phyloP scores from a whole-genome alignment of 2,888 invertebrate genomes.

The Salpingus planirostris region DNA sequence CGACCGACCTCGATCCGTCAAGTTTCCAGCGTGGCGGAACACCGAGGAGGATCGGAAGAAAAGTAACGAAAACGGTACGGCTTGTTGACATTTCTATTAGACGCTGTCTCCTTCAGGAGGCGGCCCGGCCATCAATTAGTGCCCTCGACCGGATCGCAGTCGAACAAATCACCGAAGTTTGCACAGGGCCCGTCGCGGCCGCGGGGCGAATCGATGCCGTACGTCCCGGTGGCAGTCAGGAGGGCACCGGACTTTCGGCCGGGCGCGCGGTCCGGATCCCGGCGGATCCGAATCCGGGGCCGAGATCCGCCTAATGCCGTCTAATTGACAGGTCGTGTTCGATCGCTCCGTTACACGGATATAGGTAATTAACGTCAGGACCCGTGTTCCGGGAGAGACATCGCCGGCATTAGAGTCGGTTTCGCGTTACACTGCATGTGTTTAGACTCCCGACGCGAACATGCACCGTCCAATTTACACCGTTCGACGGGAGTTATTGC shows the following conservation, averaged over 20 bases:
- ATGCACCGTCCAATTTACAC: constrained; percentile 14
- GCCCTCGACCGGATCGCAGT: constrained; percentile 34
- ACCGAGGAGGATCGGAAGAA: constrained; percentile 15
- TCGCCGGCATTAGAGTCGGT: constrained; percentile 31
- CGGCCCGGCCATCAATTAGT: constrained; percentile 40
- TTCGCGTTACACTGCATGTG: constrained; percentile 38
- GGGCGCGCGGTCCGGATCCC: constrained; percentile 1
- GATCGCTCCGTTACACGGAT: constrained; percentile 41
- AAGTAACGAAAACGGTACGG: constrained; percentile 24
- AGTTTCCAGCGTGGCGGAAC: too few relatives aligned
- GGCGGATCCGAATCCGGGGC: too few relatives aligned
- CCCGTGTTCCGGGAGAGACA: constrained; percentile 34
- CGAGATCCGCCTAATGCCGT: constrained; percentile 37
- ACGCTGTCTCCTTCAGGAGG: constrained; percentile 38
- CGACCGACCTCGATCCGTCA: too few relatives aligned
- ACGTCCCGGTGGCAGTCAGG: constrained; percentile 2
- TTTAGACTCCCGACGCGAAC: constrained; percentile 23
- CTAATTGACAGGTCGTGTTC: constrained; percentile 45
- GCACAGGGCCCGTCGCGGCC: constrained; percentile 17
- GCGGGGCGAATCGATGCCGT: constrained; percentile 5
- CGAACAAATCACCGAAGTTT: constrained; percentile 35
- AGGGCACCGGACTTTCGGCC: constrained; percentile 2
- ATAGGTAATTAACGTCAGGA: constrained; percentile 44
- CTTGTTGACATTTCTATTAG: constrained; percentile 42
- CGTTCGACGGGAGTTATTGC: constrained; percentile 8